Conservation (phyloP, 2,113 vertebrate species). For the Lota lota region DNA sequence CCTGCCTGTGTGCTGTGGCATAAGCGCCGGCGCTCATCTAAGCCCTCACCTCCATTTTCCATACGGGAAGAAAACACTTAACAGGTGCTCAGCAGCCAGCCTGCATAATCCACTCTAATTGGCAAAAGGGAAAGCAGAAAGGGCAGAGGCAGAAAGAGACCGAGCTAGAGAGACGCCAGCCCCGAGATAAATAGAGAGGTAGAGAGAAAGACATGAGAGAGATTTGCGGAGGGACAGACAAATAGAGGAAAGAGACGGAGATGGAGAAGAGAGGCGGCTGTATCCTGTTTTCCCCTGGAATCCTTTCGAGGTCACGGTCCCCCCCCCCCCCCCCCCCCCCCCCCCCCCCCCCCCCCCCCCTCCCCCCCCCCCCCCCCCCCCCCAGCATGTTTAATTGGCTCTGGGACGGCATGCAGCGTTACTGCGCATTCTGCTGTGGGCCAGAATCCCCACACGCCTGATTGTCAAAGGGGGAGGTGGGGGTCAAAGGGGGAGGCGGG, state of each 20-base stretch:
- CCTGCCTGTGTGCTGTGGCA: constrained; percentile 14
- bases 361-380: no score
- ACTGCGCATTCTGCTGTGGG: constrained; percentile 58
- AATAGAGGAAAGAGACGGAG: constrained; percentile 1
- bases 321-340: no score
- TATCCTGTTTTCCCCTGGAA: neutral
- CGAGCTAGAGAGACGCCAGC: constrained; percentile 9
- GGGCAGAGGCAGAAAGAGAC: neutral
- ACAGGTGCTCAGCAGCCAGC: constrained; percentile 40
- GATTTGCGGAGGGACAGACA: constrained; percentile 17
- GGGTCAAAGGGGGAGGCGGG: neutral
- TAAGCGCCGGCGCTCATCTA: constrained; percentile 26
- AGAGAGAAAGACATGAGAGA: neutral
- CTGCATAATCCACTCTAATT: constrained; percentile 61
- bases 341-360: constrained; percentile 29
- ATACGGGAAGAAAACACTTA: constrained; percentile 52
- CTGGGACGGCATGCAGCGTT: constrained; percentile 49
- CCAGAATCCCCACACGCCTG: constrained; percentile 43
- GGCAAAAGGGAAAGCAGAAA: constrained; percentile 26
- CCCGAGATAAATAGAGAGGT: neutral
- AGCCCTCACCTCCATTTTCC: constrained; percentile 49
- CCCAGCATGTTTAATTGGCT: constrained; percentile 64
- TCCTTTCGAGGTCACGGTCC: constrained; percentile 52
- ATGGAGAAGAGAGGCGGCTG: constrained; percentile 25
- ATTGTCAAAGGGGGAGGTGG: no score